Conservation (phyloP, 1,140 invertebrate genomes). For the Brachionus paranguensis region DNA sequence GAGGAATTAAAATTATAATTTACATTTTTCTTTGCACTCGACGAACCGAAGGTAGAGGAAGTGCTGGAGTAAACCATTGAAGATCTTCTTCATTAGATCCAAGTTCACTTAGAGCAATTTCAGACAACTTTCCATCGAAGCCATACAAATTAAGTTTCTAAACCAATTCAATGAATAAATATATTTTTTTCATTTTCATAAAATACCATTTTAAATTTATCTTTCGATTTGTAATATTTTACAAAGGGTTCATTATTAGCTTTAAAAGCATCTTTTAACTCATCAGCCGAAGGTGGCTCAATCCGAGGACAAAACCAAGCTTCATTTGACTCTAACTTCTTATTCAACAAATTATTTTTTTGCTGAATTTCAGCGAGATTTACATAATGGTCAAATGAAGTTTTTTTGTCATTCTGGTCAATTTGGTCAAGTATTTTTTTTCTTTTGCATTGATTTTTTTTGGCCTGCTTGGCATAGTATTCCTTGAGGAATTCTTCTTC, state of each 20-base stretch:
- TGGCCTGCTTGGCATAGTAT: background rate
- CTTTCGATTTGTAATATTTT: constrained; percentile 21
- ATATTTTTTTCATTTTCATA: background rate
- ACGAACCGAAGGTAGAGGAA: background rate
- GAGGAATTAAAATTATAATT: background rate
- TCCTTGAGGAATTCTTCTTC: background rate
- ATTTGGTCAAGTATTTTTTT: background rate
- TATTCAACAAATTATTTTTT: background rate
- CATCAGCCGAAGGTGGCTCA: background rate
- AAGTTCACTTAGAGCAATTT: background rate
- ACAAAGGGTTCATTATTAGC: constrained; percentile 1
- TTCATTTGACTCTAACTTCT: background rate
- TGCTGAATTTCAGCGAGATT: background rate
- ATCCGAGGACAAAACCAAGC: constrained; percentile 2
- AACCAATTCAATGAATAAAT: background rate
- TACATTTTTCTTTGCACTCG: background rate
- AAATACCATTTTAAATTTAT: constrained; percentile 34
- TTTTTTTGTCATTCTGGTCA: background rate
- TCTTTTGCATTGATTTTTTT: background rate
- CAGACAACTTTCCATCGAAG: background rate
- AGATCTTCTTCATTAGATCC: background rate
- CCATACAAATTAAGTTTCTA: background rate
- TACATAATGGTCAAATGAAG: background rate
- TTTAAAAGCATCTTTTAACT: background rate
- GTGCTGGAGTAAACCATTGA: constrained; percentile 12